A percentile compares a stretch with the other conserved stretches of the same genome.
Evolutionary conservation across 2,113 vertebrate genomes (phyloP).

Genomic region (Pelmatolapia mariae): DNA sequence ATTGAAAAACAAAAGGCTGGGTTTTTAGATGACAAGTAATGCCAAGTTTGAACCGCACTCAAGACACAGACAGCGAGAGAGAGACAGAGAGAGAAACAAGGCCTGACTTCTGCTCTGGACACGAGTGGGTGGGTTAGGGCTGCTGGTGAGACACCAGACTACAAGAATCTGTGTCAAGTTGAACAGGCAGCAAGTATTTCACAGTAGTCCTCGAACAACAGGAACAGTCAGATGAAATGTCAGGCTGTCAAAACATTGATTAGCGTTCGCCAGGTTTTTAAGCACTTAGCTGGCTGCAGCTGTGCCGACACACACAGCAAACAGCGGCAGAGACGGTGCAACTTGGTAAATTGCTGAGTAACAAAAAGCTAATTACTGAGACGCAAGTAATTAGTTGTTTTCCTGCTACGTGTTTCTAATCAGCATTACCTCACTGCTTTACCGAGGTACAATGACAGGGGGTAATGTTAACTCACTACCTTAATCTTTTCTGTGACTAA

Average conservation of each 20-base stretch:
- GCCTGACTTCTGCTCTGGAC: constrained; percentile 53
- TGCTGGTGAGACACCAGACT: constrained; percentile 56
- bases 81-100: constrained; percentile 33
- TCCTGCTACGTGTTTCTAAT: constrained; percentile 6
- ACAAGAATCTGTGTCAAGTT: constrained; percentile 55
- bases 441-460: neutral
- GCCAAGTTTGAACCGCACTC: constrained; percentile 40
- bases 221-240: constrained; percentile 62
- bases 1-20: constrained; percentile 33
- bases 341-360: constrained; percentile 47
- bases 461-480: neutral
- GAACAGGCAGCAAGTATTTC: constrained; percentile 54
- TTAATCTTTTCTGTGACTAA: neutral
- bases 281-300: constrained; percentile 49
- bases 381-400: constrained; percentile 43
- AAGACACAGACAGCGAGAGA: constrained; percentile 2
- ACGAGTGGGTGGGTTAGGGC: constrained; percentile 54
- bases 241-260: constrained; percentile 75
- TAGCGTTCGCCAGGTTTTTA: constrained; percentile 53
- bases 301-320: constrained; percentile 25
- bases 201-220: constrained; percentile 44
- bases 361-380: constrained; percentile 55
- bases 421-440: neutral
- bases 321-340: constrained; percentile 15
- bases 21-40: constrained; percentile 8